Percentiles rank a stretch among this genome's conserved stretches.
Evolutionary conservation across 1,140 invertebrate genomes (phyloP).

Genomic region (Drosophila punjabiensis): DNA sequence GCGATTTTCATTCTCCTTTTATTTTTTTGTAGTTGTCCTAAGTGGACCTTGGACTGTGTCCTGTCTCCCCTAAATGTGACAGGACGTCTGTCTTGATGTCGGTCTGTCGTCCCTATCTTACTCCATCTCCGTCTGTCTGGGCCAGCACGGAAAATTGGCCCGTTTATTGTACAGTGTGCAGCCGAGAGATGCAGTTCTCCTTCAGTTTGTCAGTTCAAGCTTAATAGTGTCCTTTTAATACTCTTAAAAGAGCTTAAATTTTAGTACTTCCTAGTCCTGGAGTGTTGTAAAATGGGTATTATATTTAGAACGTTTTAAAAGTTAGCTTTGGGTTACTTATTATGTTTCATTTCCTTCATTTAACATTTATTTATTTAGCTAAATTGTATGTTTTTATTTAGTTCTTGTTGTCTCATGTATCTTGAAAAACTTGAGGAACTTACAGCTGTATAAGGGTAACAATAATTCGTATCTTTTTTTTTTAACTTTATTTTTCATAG

Average conservation of each 20-base stretch:
- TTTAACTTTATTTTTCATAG: constrained; percentile 8
- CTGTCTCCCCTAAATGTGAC: constrained; percentile 64
- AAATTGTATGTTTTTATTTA: neutral
- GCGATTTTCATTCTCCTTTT: constrained; percentile 47
- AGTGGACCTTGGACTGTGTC: constrained; percentile 49
- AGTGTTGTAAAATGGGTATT: neutral
- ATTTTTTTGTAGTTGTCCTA: constrained; percentile 46
- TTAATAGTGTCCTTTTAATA: constrained; percentile 2
- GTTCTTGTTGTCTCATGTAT: neutral
- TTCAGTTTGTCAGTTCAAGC: neutral
- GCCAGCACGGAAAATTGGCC: constrained; percentile 53
- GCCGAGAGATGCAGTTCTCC: constrained; percentile 10
- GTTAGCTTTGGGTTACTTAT: neutral
- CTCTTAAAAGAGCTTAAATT: neutral
- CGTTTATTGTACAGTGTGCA: constrained; percentile 24
- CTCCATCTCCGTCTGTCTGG: constrained; percentile 36
- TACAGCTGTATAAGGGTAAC: neutral
- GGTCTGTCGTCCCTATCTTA: constrained; percentile 25
- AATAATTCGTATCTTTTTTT: neutral
- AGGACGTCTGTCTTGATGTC: constrained; percentile 42
- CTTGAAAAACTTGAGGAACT: no score
- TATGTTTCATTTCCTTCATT: neutral
- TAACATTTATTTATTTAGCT: neutral
- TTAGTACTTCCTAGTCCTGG: neutral
- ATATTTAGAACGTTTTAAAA: neutral